phyloP scores from a whole-genome alignment of 1,140 invertebrate species.

The Sarcophaga peregrina region DNA sequence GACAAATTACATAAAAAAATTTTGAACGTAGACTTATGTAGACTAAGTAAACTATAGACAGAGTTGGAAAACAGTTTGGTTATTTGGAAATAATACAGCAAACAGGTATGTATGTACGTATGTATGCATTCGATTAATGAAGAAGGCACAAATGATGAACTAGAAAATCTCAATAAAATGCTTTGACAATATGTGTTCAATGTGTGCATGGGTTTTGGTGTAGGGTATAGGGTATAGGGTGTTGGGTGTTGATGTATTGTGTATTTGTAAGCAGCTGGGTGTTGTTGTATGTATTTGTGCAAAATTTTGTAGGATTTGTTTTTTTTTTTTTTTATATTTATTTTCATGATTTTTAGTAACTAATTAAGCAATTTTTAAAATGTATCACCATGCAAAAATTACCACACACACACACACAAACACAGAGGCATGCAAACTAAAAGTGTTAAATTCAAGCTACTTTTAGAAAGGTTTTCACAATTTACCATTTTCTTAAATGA shows the following conservation, averaged over 20 bases:
- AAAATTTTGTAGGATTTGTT: background rate
- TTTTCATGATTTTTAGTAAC: too few relatives aligned
- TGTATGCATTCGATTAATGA: slow-evolving; percentile 38
- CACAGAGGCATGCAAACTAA: too few relatives aligned
- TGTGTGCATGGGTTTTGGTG: too few relatives aligned
- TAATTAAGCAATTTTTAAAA: too few relatives aligned
- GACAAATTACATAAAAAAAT: background rate
- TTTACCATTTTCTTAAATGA: slow-evolving; percentile 25
- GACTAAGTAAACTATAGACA: background rate
- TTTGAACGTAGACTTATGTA: slow-evolving; percentile 7
- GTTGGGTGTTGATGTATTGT: background rate
- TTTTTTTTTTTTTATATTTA: background rate
- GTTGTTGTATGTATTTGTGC: slow-evolving; percentile 8
- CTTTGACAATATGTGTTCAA: too few relatives aligned
- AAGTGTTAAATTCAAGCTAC: background rate
- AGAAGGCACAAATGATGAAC: background rate
- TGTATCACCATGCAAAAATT: too few relatives aligned
- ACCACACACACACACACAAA: background rate
- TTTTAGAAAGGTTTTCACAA: background rate
- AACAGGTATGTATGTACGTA: too few relatives aligned
- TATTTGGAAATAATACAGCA: background rate
- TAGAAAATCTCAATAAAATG: background rate
- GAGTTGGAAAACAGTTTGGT: background rate
- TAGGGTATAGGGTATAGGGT: background rate
- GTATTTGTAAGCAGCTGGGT: background rate